Evolutionary conservation across 2,888 invertebrate genomes (phyloP), one percentile per base, ranked within the genome.

Genomic region (Euproctis similis): DNA sequence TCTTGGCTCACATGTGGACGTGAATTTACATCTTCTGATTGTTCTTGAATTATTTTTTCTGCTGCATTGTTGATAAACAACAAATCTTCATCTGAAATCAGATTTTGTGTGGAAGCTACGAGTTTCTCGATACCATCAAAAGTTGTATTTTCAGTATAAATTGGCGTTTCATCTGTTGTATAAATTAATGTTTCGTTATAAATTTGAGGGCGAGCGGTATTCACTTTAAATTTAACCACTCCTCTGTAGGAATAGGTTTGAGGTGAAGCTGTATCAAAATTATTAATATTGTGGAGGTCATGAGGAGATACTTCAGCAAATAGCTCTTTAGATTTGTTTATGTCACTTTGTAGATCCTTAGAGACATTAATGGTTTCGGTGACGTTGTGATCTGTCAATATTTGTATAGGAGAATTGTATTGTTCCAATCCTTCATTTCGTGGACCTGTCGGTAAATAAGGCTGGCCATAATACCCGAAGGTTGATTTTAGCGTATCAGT

Each of bases 11-110:
- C n/a, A n/a, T n/a, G n/a, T n/a, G n/a, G n/a, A 20, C 58, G 50
- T 2, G 77, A 68, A 53, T 73, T 80, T 4, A 76, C 48, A 12
- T 81, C 78, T 17, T 82, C 77, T 8, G 55, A 59, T 24, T 66
- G 58, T 5, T 62, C 57, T 18, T 53, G 53, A 0, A 62, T 49
- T 4, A 66, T 50, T 39, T 69, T 71, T 49, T 82, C 82, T 5
- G 63, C 71, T 0, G 84, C 77, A 14, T 82, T 73, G 33, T 91
- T 91, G 1, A 91, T 90, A 51, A 85, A 86, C 6, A 89, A 46
- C 5, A 91, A 78, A 59, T 90, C 90, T 50, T 89, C 87, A 36
- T 88, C 88, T 0, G 87, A 80, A 34, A 91, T 87, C 6, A 89
- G 64, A 58, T 89, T 87, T 53, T 86, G 86, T 1, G 88, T 88